phyloP scores from a whole-genome alignment of 2,888 invertebrate genomes.

The Hirtodrosophila duncani region DNA sequence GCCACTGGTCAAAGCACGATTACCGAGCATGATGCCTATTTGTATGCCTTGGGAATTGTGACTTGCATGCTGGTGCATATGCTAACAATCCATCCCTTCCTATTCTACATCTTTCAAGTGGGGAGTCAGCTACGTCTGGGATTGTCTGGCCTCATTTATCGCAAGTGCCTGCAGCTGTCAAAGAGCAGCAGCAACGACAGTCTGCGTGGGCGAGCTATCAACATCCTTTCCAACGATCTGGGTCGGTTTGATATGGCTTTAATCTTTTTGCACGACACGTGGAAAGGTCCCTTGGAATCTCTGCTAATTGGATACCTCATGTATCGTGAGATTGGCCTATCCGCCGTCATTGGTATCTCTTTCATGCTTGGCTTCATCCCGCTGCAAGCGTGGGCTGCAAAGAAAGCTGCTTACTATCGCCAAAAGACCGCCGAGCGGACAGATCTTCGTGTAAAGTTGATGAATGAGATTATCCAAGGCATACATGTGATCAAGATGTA shows the following conservation, averaged over 20 bases:
- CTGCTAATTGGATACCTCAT: conserved; percentile 79
- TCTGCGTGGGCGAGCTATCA: conserved; percentile 87
- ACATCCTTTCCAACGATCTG: conserved; percentile 97
- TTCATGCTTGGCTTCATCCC: conserved; percentile 86
- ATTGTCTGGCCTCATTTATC: conserved; percentile 85
- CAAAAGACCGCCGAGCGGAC: conserved; percentile 87
- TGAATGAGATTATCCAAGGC: conserved; percentile 92
- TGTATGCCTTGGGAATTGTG: conserved; percentile 84
- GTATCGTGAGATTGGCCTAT: conserved; percentile 81
- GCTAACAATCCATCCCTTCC: conserved; percentile 85
- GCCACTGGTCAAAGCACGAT: conserved; percentile 79
- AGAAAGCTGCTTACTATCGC: conserved; percentile 83
- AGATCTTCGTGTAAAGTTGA: conserved; percentile 90
- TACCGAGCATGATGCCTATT: conserved; percentile 81
- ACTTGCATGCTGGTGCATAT: conserved; percentile 80
- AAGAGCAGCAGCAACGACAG: conserved; percentile 91
- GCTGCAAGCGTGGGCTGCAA: conserved; percentile 86
- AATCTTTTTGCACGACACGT: conserved; percentile 92
- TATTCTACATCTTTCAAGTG: conserved; percentile 84
- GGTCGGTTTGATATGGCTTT: conserved; percentile 94
- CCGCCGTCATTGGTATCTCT: conserved; percentile 85
- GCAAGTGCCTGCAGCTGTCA: conserved; percentile 85
- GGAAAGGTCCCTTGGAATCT: conserved; percentile 89
- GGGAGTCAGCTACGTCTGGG: conserved; percentile 86
- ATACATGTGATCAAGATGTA: conserved; percentile 94